phyloP scores from a whole-genome alignment of 2,797 vertebrate species.

The Leucoraja ocellata region DNA sequence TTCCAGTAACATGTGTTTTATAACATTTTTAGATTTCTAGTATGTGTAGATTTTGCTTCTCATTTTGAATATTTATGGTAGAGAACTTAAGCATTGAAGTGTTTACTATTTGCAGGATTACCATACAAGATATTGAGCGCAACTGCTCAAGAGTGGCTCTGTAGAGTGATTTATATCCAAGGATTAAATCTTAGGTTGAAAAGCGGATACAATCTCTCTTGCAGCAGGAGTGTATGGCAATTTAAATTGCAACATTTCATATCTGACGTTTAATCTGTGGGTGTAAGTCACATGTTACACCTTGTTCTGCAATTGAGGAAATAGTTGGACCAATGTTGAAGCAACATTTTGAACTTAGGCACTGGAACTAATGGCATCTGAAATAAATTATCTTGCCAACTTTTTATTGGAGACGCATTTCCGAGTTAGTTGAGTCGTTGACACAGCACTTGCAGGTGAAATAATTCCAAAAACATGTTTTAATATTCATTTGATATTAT shows the following conservation, averaged over 20 bases:
- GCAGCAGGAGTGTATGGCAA: background rate
- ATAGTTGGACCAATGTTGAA: background rate
- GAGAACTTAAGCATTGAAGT: background rate
- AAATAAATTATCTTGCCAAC: background rate
- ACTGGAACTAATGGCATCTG: background rate
- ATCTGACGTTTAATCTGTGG: background rate
- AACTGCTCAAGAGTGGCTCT: background rate
- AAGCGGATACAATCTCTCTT: background rate
- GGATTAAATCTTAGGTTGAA: conserved; percentile 8
- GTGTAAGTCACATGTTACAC: background rate
- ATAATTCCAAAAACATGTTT: background rate
- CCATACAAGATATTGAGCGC: background rate
- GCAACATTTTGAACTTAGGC: background rate
- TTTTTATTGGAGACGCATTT: background rate
- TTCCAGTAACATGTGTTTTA: too few relatives aligned
- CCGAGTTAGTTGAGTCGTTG: background rate
- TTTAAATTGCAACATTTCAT: background rate
- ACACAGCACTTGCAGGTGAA: background rate
- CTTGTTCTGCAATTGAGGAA: background rate
- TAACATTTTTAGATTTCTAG: too few relatives aligned
- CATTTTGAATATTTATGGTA: background rate
- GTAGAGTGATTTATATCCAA: background rate
- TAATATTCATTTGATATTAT: background rate
- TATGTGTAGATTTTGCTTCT: background rate
- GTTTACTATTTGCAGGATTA: background rate